Evolutionary conservation across 2,113 vertebrate genomes (phyloP), one percentile per base, ranked within the genome.

Genomic region (Delphinapterus leucas): DNA sequence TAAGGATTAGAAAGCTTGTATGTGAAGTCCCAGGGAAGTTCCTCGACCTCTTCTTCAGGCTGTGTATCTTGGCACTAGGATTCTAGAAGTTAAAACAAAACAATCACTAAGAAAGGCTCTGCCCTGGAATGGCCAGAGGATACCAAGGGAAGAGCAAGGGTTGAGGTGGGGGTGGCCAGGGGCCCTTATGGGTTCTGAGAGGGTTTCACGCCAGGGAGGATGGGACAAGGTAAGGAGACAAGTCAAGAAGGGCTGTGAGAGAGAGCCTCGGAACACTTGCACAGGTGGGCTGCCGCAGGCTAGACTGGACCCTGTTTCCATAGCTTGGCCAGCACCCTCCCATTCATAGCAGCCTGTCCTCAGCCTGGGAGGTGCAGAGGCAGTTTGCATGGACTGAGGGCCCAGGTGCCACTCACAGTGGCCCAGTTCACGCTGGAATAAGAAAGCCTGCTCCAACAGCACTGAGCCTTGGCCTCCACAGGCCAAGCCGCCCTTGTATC

Each of bases 201-300:
- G 18, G 41, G 63, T 17, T 61, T 33, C 58, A 11, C 15, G 13
- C 18, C 10, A 10, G 3, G 47, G 6, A 53, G 12, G 28, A 53
- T 1, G 18, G 44, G 61, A 61, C 70, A 3, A 21, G 10, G 7
- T 44, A 38, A 81, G 21, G 26, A 80, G 28, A 31, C 3, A 67
- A 82, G 33, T 5, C 10, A 2, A 23, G 49, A 26, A 26, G 26
- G 41, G 33, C 44, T 47, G 8, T 13, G 44, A 15, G 20, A 82
- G 20, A 33, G 0, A 15, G 23, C 21, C 41, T 90, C 0, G 0
- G 44, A 13, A 44, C 17, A 33, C 7, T 14, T 18, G 36, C 53
- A 7, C 5, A 0, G 3, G 3, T 0, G 0, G 41, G 71, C 47
- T 77, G 41, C 3, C 13, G 3, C 58, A 26, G 36, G 25, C 60